These are phyloP conservation scores for Laticauda colubrina DNA, from an alignment of 2,113 vertebrate genomes.

Conservation along the genomic window DNA sequence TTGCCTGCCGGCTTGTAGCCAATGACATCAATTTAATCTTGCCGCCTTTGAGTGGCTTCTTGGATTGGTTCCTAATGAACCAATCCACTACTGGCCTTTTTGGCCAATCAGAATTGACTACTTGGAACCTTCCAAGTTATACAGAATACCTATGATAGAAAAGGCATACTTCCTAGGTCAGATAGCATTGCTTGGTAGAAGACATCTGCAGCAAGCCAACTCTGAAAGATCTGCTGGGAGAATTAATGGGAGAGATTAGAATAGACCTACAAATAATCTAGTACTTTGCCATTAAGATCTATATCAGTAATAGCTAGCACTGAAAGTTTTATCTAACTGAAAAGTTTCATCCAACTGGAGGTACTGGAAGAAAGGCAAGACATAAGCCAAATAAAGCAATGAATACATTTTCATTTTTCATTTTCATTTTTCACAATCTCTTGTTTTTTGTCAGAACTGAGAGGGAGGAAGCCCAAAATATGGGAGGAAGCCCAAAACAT, in stretches of 20 bases:
- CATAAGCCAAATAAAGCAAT: not conserved
- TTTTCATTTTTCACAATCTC: too few species aligned
- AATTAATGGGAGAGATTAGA: not conserved
- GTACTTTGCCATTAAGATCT: not conserved
- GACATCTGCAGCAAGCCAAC: not conserved
- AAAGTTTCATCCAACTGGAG: not conserved
- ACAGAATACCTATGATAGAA: not conserved
- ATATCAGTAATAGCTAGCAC: not conserved
- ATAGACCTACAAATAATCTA: not conserved
- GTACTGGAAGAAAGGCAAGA: not conserved
- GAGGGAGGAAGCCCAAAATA: not conserved
- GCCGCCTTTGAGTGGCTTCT: too few species aligned
- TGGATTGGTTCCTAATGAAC: too few species aligned
- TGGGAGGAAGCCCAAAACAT: not conserved
- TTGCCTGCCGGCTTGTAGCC: too few species aligned
- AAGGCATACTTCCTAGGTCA: not conserved
- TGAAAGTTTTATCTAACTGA: not conserved
- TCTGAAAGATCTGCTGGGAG: not conserved
- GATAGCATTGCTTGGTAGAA: not conserved
- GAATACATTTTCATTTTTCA: not conserved
- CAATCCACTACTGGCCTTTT: too few species aligned
- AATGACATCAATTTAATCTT: too few species aligned
- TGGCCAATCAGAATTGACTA: too few species aligned
- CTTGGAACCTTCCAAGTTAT: too few species aligned
- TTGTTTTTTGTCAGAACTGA: not conserved